Conservation (phyloP, 2,888 invertebrate genomes). For the Ennomos quercinarius region DNA sequence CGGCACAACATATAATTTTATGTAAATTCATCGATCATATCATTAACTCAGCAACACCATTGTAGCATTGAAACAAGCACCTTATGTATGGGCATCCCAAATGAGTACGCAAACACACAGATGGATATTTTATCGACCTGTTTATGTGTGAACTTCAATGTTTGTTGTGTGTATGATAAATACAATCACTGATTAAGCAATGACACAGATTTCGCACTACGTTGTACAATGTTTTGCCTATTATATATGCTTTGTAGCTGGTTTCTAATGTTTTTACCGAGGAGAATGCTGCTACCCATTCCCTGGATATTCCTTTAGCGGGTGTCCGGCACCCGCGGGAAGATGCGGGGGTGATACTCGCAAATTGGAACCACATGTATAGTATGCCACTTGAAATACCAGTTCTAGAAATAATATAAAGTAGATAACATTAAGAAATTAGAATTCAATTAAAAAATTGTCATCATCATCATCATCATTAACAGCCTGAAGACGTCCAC, state of each 20-base stretch:
- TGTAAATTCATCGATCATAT: constrained; percentile 48
- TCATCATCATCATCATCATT: too few relatives aligned
- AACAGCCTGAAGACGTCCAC: too few relatives aligned
- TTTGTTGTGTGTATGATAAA: constrained; percentile 34
- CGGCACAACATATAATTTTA: constrained; percentile 8
- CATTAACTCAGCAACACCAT: constrained; percentile 47
- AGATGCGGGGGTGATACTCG: too few relatives aligned
- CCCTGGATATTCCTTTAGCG: too few relatives aligned
- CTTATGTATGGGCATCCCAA: constrained; percentile 56
- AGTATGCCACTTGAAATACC: too few relatives aligned
- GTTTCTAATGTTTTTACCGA: too few relatives aligned
- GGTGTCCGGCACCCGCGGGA: too few relatives aligned
- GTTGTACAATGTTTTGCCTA: constrained; percentile 19
- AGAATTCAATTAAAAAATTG: too few relatives aligned
- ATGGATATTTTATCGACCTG: constrained; percentile 46
- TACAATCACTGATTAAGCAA: constrained; percentile 29
- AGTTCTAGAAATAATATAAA: too few relatives aligned
- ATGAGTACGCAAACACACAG: constrained; percentile 57
- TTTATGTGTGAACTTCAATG: constrained; percentile 36
- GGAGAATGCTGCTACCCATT: too few relatives aligned
- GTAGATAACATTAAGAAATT: too few relatives aligned
- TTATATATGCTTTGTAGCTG: neutral
- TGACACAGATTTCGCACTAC: constrained; percentile 36
- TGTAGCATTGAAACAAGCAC: constrained; percentile 57
- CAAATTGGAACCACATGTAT: too few relatives aligned